Percentiles rank a stretch among this genome's conserved stretches.
Evolutionary conservation across 2,113 vertebrate species (phyloP).

Genomic region (Ranitomeya imitator): DNA sequence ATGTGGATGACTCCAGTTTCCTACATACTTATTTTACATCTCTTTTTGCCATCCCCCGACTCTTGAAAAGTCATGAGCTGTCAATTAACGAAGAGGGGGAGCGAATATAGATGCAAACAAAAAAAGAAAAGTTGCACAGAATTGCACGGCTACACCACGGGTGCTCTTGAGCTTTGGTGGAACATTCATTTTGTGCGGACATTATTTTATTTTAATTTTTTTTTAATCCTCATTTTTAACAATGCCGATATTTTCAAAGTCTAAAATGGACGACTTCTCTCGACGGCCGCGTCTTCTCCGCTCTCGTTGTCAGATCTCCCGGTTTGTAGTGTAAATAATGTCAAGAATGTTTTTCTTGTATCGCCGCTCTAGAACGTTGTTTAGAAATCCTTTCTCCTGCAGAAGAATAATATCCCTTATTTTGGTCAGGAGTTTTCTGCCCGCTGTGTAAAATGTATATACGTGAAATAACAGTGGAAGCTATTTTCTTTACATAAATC

Average conservation of each 20-base stretch:
- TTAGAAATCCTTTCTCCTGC: slow-evolving; percentile 70
- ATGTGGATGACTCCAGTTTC: too few species aligned
- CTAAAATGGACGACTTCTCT: slow-evolving; percentile 63
- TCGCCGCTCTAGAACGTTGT: slow-evolving; percentile 67
- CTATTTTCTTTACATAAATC: slow-evolving; percentile 82
- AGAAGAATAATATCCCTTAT: slow-evolving; percentile 67
- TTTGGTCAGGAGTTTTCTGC: slow-evolving; percentile 63
- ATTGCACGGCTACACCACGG: too few species aligned
- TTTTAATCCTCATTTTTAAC: slow-evolving; percentile 67
- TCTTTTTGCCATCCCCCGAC: too few species aligned
- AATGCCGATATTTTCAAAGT: slow-evolving; percentile 62
- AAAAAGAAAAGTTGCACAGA: too few species aligned
- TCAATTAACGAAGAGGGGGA: too few species aligned
- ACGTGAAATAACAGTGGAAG: slow-evolving; percentile 61
- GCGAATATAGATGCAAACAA: too few species aligned
- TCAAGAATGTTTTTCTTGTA: slow-evolving; percentile 63
- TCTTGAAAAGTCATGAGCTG: too few species aligned
- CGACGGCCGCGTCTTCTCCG: slow-evolving; percentile 61
- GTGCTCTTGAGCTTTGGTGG: too few species aligned
- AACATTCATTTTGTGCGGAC: too few species aligned
- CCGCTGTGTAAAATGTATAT: slow-evolving; percentile 70
- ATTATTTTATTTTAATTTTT: background rate
- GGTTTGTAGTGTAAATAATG: slow-evolving; percentile 64
- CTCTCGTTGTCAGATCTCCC: slow-evolving; percentile 62
- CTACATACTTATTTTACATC: too few species aligned